Evolutionary conservation across 2,888 invertebrate genomes (phyloP).

Genomic region (Orthonevra nobilis): DNA sequence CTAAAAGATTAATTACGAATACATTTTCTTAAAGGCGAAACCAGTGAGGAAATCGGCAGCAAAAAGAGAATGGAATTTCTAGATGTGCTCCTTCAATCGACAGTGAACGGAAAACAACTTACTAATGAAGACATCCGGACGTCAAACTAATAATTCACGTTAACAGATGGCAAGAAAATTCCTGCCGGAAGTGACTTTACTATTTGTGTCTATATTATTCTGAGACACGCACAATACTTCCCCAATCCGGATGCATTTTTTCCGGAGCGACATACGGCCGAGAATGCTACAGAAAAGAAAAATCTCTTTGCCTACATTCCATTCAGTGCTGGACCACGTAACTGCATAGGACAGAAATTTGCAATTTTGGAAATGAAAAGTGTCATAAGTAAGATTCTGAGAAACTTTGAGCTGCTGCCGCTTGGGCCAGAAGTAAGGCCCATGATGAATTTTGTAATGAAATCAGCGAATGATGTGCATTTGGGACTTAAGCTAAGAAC

Average conservation of each 20-base stretch:
- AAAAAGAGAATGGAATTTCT: slow-evolving; percentile 85
- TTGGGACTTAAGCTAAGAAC: slow-evolving; percentile 73
- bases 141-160: no score
- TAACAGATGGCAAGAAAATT: slow-evolving; percentile 75
- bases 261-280: slow-evolving; percentile 79
- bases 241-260: slow-evolving; percentile 75
- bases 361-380: slow-evolving; percentile 78
- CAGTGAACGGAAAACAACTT: slow-evolving; percentile 82
- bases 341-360: slow-evolving; percentile 78
- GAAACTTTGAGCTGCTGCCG: slow-evolving; percentile 75
- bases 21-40: background rate
- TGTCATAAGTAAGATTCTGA: slow-evolving; percentile 74
- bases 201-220: slow-evolving; percentile 74
- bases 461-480: slow-evolving; percentile 75
- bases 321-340: slow-evolving; percentile 78
- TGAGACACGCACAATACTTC: slow-evolving; percentile 75
- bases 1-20: no score
- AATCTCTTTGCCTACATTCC: slow-evolving; percentile 76
- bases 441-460: slow-evolving; percentile 74
- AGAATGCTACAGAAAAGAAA: slow-evolving; percentile 79
- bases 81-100: slow-evolving; percentile 84
- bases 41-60: slow-evolving; percentile 78
- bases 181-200: slow-evolving; percentile 75
- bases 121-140: slow-evolving; percentile 83
- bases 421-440: slow-evolving; percentile 74